Evolutionary conservation across 2,888 invertebrate species (phyloP).

Genomic region (Macrophya annulata): DNA sequence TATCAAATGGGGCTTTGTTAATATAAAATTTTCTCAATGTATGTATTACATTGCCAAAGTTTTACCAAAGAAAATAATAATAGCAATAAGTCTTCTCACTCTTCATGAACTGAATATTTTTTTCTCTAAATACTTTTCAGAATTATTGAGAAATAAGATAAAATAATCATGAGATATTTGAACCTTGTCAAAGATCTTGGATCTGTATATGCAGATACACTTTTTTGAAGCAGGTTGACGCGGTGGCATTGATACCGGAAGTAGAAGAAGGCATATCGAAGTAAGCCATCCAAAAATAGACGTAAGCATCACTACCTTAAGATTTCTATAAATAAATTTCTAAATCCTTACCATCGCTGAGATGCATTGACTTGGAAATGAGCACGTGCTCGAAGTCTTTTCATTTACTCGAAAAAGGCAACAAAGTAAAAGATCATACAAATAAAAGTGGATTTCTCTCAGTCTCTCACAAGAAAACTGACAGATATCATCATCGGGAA

Average conservation of each 20-base stretch:
- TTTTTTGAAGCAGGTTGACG: conserved; percentile 36
- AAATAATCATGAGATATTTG: background rate
- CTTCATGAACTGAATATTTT: background rate
- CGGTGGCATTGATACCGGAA: conserved; percentile 49
- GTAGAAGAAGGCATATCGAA: conserved; percentile 43
- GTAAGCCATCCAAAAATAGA: conserved; percentile 37
- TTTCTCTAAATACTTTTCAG: background rate
- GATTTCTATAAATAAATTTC: conserved; percentile 47
- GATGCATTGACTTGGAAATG: conserved; percentile 27
- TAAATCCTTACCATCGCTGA: conserved; percentile 43
- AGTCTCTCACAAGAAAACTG: background rate
- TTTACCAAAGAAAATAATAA: too few species aligned
- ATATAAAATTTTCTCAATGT: too few species aligned
- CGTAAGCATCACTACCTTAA: conserved; percentile 28
- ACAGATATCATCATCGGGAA: conserved; percentile 18
- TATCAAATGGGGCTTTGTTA: too few species aligned
- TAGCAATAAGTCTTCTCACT: background rate
- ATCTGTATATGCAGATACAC: background rate
- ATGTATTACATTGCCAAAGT: too few species aligned
- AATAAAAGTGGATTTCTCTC: background rate
- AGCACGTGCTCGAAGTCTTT: conserved; percentile 38
- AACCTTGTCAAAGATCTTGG: conserved; percentile 1
- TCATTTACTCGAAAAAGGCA: conserved; percentile 10
- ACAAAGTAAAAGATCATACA: background rate
- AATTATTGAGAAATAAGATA: background rate